Evolutionary conservation across 2,113 vertebrate genomes (phyloP), one percentile per base, ranked within the genome.

Genomic region (Zapus hudsonius): DNA sequence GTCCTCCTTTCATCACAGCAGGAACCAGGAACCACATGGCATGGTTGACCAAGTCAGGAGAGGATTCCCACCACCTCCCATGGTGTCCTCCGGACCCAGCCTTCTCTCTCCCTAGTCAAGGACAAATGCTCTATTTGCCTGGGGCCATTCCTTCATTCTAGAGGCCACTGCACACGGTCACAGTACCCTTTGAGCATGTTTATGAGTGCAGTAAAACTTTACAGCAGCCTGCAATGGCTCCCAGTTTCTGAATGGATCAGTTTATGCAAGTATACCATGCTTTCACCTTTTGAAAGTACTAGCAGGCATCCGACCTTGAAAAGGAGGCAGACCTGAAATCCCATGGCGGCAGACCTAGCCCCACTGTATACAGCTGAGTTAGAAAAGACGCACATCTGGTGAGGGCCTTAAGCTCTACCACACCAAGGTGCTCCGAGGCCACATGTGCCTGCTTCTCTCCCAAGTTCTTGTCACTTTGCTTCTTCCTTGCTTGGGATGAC

Each of bases 141-240:
- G 86, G 69, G 47, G 86, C 96, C 59, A 0, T 92, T 91, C 86
- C 95, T 93, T 93, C 94, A 67, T 75, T 94, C 76, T 94, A 70
- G 7, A 75, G n/a, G 12, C 91, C 40, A 75, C 47, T 38, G 89
- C 92, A 38, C 42, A 91, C 12, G 8, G 75, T 20, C 33, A 66
- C 15, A 74, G 55, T 66, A 89, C 25, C 44, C 90, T 92, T 84
- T 78, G 94, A 97, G 82, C 61, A 87, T 61, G 87, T 97, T 95
- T 81, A 31, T 40, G 85, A n/a, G 52, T 88, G 72, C 75, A 91
- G 84, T 97, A 76, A 95, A 96, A 96, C 97, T 96, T 96, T 94
- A 96, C 0, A 86, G 16, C 66, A 89, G 33, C 44, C 93, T 59
- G 75, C 92, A 79, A 36, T 29, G 22, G 67, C 89, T 91, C 95